Base-by-base conservation (phyloP, 2,888 invertebrate genomes). In the Tipula helvola region DNA sequence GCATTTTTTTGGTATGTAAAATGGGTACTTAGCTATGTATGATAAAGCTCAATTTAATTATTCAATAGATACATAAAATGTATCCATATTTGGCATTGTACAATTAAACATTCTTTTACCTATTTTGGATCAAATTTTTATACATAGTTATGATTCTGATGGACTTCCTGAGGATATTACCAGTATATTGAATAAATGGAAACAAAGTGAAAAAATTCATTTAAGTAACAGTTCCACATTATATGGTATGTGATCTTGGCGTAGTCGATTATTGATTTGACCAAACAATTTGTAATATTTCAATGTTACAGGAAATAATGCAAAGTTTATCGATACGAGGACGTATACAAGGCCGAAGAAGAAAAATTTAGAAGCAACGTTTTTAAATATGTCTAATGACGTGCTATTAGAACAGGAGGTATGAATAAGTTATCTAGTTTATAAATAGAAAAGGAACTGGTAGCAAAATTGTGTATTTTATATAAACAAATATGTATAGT, bases 181-280 rank as follows among this genome's bases (percentile, higher is more conserved):
- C 87, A 91, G 91, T 89, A 91, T 91, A 88, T 89, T 91, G 87
- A 91, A 91, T 88, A 91, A 91, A 88, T 91, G 91, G 91, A 91
- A 91, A 89, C 90, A 86, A 18, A 87, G 52, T 86, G 86, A 86
- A 36, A 83, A 47, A 86, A 36, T 7, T 7, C 39, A 36, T 18
- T 84, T 84, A 84, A 39, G 13, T 10, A 71, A 10, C 71, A 71
- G 71, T 71, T 71, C 71, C 10, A 28, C 71, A 28, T 3, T 71
- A 71, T 71, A 71, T 71, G 71, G 71, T 71, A 71, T 71, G 28
- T 13, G 18, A 10, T 28, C 5, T 16, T 57, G 5, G n/a, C 7
- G 8, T 28, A 28, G 28, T 71, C 10, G 12, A 71, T 71, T 71
- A 71, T 71, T 71, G 71, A 71, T 71, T 71, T 71, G 71, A 2